Conservation (phyloP, 1,140 invertebrate species). For the Dermatophagoides farinae region DNA sequence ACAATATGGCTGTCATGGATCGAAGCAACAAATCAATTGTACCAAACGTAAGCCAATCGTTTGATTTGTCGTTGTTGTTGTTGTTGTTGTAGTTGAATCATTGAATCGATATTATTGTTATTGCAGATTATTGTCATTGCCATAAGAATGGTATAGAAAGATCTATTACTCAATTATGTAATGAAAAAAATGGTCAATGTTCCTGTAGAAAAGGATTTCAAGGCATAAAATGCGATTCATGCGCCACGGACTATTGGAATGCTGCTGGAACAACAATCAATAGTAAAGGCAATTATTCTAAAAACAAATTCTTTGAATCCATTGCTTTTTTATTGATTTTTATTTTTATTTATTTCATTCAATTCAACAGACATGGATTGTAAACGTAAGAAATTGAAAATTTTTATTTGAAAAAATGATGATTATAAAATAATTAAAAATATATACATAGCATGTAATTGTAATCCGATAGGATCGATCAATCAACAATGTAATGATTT, state of each 20-base stretch:
- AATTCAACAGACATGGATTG: neutral
- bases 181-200: constrained; percentile 55
- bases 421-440: constrained; percentile 19
- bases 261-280: too few relatives aligned
- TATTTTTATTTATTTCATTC: too few relatives aligned
- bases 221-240: constrained; percentile 65
- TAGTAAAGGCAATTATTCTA: too few relatives aligned
- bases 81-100: neutral
- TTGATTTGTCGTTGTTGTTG: too few relatives aligned
- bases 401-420: neutral
- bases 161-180: constrained; percentile 32
- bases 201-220: constrained; percentile 64
- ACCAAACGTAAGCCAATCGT: neutral
- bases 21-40: neutral
- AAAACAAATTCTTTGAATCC: too few relatives aligned
- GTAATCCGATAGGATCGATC: constrained; percentile 48
- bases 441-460: constrained; percentile 23
- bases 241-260: constrained; percentile 60
- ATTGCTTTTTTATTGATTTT: too few relatives aligned
- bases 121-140: constrained; percentile 46
- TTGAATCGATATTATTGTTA: neutral
- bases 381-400: neutral
- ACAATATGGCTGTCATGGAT: neutral
- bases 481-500: constrained; percentile 63
- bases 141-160: constrained; percentile 46